Evolutionary conservation across 2,113 vertebrate species (phyloP), one percentile per base, ranked within the genome.

Genomic region (Pangasianodon gigas): DNA sequence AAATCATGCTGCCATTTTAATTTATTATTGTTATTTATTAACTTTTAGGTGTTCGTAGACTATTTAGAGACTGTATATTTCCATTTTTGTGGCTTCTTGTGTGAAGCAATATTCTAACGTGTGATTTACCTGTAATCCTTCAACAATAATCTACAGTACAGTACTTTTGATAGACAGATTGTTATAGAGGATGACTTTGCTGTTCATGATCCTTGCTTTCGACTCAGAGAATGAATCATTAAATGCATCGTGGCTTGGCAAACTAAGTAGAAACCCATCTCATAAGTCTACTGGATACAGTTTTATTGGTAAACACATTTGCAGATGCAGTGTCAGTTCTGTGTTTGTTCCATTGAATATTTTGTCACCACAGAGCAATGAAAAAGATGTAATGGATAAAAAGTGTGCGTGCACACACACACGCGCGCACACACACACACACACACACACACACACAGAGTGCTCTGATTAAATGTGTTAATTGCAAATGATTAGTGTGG

Each of bases 401-500:
- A 86, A 37, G 32, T 67, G 77, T 37, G 3, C 4, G 18, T 5
- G 6, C 56, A 87, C 69, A 41, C 32, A 56, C 24, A 48, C 10
- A n/a, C 21, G 56, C 24, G 5, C 52, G 32, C 24, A 88, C 26
- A 58, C 65, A 60, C 54, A 86, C 67, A 37, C n/a, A 54, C 24
- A 48, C 82, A 67, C 21, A n/a, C 1, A 32, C 8, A 46, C 9
- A n/a, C 9, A 13, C 26, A 37, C 13, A 86, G 1, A 24, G 24
- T 37, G 37, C 84, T 48, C 32, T 62, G n/a, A 75, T 82, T 54
- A 89, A 74, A 8, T 87, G 71, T 62, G 87, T 85, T 87, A 84
- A 87, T 89, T 56, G 84, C 18, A 85, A 54, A 51, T 89, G 86
- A 89, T 89, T 86, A 71, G 67, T 56, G 67, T n/a, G 75, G n/a